A percentile compares a stretch with the other conserved stretches of the same genome.
These are phyloP conservation scores for Cynoglossus semilaevis DNA, from an alignment of 2,113 vertebrate species.

Conservation along the genomic window DNA sequence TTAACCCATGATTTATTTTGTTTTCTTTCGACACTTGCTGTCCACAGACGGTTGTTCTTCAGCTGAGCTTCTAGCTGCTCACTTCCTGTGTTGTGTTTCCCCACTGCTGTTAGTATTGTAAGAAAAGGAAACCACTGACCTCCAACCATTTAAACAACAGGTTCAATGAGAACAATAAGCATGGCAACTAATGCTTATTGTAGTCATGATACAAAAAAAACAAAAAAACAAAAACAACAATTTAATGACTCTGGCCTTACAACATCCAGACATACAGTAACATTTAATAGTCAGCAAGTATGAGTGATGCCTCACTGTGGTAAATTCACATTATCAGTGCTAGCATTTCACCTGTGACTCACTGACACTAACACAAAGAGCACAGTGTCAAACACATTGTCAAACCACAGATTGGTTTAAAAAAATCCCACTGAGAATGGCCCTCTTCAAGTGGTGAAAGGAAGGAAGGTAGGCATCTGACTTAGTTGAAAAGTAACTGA, in stretches of 20 bases:
- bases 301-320: constrained; percentile 14
- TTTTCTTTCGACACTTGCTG: constrained; percentile 5
- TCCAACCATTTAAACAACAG: constrained; percentile 60
- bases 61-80: constrained; percentile 29
- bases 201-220: not conserved
- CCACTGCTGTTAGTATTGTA: constrained; percentile 61
- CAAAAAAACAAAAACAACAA: constrained; percentile 6
- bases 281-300: constrained; percentile 28
- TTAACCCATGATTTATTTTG: not conserved
- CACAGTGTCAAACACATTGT: not conserved
- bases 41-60: constrained; percentile 16
- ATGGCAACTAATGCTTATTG: constrained; percentile 1
- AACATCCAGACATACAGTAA: constrained; percentile 6
- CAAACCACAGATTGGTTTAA: not conserved
- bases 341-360: constrained; percentile 35
- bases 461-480: no score
- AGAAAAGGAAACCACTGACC: constrained; percentile 59
- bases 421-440: constrained; percentile 6
- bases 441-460: no score
- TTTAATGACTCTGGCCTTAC: no score
- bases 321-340: constrained; percentile 17
- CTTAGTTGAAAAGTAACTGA: no score
- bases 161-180: constrained; percentile 33
- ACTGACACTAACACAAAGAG: not conserved
- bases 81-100: constrained; percentile 61